These are phyloP conservation scores for Pterocles gutturalis DNA, from an alignment of 2,113 vertebrate species.

Conservation along the genomic window DNA sequence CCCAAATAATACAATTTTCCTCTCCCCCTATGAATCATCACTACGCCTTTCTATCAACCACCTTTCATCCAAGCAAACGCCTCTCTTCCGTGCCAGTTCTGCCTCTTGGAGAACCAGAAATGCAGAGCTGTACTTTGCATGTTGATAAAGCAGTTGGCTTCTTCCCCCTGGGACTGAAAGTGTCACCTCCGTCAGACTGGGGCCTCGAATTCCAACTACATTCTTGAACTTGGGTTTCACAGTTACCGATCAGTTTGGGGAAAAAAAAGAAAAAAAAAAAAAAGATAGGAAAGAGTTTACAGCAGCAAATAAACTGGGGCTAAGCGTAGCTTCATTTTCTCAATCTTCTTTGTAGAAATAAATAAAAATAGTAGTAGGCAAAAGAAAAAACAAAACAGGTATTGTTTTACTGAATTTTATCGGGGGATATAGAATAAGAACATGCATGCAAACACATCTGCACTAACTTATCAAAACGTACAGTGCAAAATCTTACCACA, in stretches of 20 bases:
- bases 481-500: conserved; percentile 72
- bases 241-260: conserved; percentile 32
- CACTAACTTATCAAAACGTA: not conserved
- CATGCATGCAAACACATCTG: not conserved
- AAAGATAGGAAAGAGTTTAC: not conserved
- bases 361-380: not conserved
- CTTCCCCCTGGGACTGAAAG: conserved; percentile 43
- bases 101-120: conserved; percentile 60
- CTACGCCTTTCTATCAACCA: conserved; percentile 14
- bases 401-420: not conserved
- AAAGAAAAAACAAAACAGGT: not conserved
- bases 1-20: not conserved
- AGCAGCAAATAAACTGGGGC: not conserved
- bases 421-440: not conserved
- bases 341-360: not conserved
- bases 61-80: conserved; percentile 19
- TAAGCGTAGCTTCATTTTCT: not conserved
- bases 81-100: conserved; percentile 35
- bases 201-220: conserved; percentile 54
- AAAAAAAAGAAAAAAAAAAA: not conserved
- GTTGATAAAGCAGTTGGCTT: conserved; percentile 70
- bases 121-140: conserved; percentile 30
- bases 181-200: conserved; percentile 69
- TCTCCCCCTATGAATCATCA: not conserved
- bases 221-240: conserved; percentile 60